A percentile compares a stretch with the other conserved stretches of the same genome.
Evolutionary conservation across 2,888 invertebrate genomes (phyloP).

Genomic region (Dexiosoma caninum): DNA sequence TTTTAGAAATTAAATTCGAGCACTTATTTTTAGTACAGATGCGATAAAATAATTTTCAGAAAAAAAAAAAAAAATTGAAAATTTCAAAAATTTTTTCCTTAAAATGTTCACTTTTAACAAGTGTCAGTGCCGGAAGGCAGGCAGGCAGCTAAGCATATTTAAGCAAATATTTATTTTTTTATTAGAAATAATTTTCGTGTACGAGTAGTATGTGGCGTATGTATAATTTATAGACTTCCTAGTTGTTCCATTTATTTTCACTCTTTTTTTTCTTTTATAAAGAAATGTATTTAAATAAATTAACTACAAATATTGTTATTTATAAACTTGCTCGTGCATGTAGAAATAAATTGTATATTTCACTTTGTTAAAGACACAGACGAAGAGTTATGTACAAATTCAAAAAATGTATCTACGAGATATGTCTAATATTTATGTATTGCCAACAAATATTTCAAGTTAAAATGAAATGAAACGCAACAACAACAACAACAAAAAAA

Average conservation of each 20-base stretch:
- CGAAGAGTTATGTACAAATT: neutral
- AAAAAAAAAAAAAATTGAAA: too few species aligned
- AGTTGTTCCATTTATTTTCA: neutral
- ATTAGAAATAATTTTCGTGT: too few species aligned
- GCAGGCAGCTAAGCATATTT: too few species aligned
- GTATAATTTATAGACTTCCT: constrained; percentile 16
- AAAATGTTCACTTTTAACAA: too few species aligned
- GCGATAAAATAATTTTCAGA: too few species aligned
- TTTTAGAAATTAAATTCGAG: too few species aligned
- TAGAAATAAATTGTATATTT: neutral
- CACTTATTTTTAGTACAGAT: too few species aligned
- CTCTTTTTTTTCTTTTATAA: neutral
- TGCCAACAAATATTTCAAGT: constrained; percentile 40
- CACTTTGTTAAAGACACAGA: neutral
- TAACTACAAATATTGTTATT: constrained; percentile 11
- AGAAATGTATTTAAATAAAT: neutral
- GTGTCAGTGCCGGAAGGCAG: too few species aligned
- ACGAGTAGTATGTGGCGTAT: too few species aligned
- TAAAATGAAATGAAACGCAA: neutral
- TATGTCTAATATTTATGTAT: constrained; percentile 10
- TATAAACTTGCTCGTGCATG: constrained; percentile 7
- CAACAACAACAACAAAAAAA: too few species aligned
- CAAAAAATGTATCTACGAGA: neutral
- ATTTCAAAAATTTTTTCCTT: too few species aligned
- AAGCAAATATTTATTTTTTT: too few species aligned